A percentile compares a stretch with the other conserved stretches of the same genome.
Evolutionary conservation across 2,113 vertebrate species (phyloP).

Genomic region (Lamprologus tigripictilis): DNA sequence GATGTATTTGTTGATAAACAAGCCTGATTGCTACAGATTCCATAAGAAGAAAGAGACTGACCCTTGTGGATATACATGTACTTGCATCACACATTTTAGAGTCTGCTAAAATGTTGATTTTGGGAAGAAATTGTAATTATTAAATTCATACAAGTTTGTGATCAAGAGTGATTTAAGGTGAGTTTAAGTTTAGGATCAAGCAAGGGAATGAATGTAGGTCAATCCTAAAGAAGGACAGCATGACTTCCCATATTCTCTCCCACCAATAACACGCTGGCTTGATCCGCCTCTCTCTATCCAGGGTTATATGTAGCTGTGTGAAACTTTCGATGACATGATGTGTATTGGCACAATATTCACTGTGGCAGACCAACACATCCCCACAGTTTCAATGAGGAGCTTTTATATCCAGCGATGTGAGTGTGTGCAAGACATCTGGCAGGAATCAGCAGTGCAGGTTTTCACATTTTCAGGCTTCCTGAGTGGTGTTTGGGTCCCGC

Average conservation of each 20-base stretch:
- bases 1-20: background rate
- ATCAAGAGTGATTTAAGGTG: background rate
- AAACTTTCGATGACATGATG: background rate
- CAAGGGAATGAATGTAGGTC: background rate
- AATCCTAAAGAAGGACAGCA: background rate
- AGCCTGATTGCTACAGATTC: fast-evolving
- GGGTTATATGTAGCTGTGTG: background rate
- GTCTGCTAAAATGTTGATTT: background rate
- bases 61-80: background rate
- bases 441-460: background rate
- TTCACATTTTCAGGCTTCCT: background rate
- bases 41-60: background rate
- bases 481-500: background rate
- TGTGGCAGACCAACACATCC: background rate
- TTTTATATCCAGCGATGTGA: background rate
- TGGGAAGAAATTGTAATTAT: background rate
- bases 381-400: background rate
- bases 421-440: background rate
- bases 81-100: background rate
- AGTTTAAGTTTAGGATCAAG: background rate
- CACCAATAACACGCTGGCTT: background rate
- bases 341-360: background rate
- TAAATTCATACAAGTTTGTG: background rate
- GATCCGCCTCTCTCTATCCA: background rate
- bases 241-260: background rate